Evolutionary conservation across 2,888 invertebrate species (phyloP).

Genomic region (Thymelicus sylvestris): DNA sequence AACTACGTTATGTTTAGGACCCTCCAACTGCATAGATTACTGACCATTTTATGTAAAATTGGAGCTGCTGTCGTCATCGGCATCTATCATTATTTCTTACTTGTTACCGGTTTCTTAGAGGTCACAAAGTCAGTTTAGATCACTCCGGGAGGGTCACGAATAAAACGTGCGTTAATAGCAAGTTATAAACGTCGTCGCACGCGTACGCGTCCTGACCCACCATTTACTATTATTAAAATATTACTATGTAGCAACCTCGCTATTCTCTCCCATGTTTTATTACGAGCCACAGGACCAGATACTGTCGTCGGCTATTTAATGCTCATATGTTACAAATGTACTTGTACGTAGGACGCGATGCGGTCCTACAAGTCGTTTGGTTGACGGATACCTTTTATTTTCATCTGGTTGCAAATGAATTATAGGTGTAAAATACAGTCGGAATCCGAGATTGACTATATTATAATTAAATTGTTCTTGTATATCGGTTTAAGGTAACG

Average conservation of each 20-base stretch:
- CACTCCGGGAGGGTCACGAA: conserved; percentile 64
- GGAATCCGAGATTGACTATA: conserved; percentile 66
- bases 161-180: conserved; percentile 77
- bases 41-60: not conserved
- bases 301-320: conserved; percentile 81
- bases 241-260: conserved; percentile 77
- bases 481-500: conserved; percentile 24
- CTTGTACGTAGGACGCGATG: conserved; percentile 73
- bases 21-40: too few species aligned
- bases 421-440: conserved; percentile 72
- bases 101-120: not conserved
- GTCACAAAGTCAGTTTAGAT: conserved; percentile 14
- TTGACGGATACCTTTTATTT: conserved; percentile 63
- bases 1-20: too few species aligned
- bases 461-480: conserved; percentile 63
- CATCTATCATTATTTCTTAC: conserved; percentile 2
- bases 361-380: conserved; percentile 55
- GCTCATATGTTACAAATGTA: conserved; percentile 77
- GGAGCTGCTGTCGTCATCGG: not conserved
- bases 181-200: conserved; percentile 79
- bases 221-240: conserved; percentile 84
- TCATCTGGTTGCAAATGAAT: conserved; percentile 71
- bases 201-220: conserved; percentile 75
- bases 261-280: conserved; percentile 82
- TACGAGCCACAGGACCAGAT: conserved; percentile 69